Evolutionary conservation across 2,113 vertebrate genomes (phyloP), one percentile per base, ranked within the genome.

Genomic region (Salvelinus namaycush): DNA sequence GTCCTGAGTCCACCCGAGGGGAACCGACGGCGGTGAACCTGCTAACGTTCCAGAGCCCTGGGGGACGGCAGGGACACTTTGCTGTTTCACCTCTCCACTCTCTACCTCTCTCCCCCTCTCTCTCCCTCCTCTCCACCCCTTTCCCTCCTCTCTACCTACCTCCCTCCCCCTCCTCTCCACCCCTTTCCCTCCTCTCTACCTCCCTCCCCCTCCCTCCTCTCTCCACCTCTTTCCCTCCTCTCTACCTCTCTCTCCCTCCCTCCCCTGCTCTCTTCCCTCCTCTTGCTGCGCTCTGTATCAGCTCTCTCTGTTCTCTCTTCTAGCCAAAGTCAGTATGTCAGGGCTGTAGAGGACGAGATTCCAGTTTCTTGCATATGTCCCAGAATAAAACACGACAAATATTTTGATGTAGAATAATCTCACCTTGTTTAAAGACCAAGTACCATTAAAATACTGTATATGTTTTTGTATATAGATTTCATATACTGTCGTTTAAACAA

Each of bases 1-100:
- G 11, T 68, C 75, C 68, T 65, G 74, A 67, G 71, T 73, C 72
- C 64, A 59, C 68, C 16, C 69, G 22, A 51, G 24, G 68, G 64
- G 26, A 73, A 34, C 24, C 12, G 48, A 8, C 49, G 34, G 39
- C 26, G 13, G 27, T 71, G 62, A 69, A 67, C 70, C 60, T 48
- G 51, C 72, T 72, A 70, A 29, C 73, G 31, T 29, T 51, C 54
- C n/a, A 70, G 59, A 51, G 44, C 48, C 72, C 49, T 68, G 31
- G 1, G 75, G 70, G 60, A 73, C 44, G 48, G 51, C 48, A 44
- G 27, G 14, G 4, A 64, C 67, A 80, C 68, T 77, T 67, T 78
- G 73, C 44, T 26, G 29, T n/a, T 22, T 69, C 57, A 4, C 65
- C 68, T 27, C n/a, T 9, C 2, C 8, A 9, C 39, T 44, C 39